phyloP scores from a whole-genome alignment of 2,888 invertebrate genomes.

The Sepioteuthis lessoniana region DNA sequence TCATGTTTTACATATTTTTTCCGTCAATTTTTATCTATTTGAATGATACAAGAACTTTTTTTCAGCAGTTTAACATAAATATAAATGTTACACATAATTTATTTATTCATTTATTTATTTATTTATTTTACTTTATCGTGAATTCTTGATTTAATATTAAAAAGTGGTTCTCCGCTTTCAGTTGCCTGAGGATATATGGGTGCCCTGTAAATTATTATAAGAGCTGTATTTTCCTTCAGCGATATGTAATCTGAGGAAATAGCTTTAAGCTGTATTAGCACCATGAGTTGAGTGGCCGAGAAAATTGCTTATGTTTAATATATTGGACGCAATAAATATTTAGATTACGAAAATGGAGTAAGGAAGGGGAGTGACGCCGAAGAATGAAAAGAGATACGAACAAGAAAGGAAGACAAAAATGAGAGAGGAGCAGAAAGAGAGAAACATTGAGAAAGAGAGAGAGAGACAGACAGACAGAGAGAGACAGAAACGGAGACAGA shows the following conservation, averaged over 20 bases:
- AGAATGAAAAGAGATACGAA: neutral
- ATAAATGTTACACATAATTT: neutral
- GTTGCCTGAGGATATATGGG: neutral
- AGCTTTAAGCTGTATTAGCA: neutral
- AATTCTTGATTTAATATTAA: conserved; percentile 9
- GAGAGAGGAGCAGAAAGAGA: neutral
- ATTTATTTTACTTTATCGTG: neutral
- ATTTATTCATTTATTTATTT: neutral
- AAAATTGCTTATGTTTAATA: conserved; percentile 23
- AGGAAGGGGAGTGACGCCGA: neutral
- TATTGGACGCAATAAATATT: conserved; percentile 33
- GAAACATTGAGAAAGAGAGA: neutral
- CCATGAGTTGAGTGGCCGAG: neutral
- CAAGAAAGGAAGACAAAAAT: neutral
- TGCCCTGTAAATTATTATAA: conserved; percentile 6
- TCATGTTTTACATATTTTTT: neutral
- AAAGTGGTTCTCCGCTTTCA: conserved; percentile 16
- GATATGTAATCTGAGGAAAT: conserved; percentile 12
- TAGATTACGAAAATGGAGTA: neutral
- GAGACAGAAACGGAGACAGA: no score
- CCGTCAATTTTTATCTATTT: neutral
- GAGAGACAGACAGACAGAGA: no score
- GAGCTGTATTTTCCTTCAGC: conserved; percentile 33
- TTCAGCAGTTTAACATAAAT: neutral
- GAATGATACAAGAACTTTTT: neutral